Conservation (phyloP, 2,113 vertebrate species). For the Leucopternis melanops region DNA sequence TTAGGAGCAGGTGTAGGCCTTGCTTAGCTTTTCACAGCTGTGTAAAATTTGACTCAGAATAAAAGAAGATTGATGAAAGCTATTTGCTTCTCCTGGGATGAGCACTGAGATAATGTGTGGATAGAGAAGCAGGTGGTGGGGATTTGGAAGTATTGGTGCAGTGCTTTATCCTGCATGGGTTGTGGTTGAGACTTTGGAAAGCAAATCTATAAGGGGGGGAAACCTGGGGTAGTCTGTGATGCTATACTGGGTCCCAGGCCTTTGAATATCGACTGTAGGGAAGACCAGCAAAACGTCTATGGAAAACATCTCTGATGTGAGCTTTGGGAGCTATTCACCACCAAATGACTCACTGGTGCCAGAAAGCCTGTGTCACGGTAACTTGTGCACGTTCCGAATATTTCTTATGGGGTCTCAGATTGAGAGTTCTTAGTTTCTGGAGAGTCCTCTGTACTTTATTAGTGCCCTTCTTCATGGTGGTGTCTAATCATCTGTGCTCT, state of each 20-base stretch:
- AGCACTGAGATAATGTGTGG: background rate
- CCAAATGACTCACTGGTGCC: background rate
- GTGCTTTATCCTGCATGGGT: background rate
- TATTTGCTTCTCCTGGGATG: background rate
- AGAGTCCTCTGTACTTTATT: background rate
- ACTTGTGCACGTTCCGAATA: background rate
- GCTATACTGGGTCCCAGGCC: background rate
- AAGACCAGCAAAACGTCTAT: background rate
- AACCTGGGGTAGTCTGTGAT: fast-evolving
- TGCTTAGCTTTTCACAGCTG: background rate
- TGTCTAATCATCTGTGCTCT: background rate
- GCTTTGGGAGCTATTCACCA: background rate
- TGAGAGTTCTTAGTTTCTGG: background rate
- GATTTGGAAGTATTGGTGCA: background rate
- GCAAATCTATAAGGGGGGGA: background rate
- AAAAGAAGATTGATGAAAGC: background rate
- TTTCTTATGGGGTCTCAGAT: background rate
- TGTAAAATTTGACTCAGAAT: background rate
- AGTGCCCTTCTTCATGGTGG: background rate
- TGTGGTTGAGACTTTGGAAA: background rate
- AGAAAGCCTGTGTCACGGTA: background rate
- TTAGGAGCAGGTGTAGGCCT: background rate
- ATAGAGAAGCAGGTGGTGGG: background rate
- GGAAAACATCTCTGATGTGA: background rate
- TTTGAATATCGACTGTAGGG: background rate